phyloP scores from a whole-genome alignment of 2,888 invertebrate genomes.

The Ophion ellenae region DNA sequence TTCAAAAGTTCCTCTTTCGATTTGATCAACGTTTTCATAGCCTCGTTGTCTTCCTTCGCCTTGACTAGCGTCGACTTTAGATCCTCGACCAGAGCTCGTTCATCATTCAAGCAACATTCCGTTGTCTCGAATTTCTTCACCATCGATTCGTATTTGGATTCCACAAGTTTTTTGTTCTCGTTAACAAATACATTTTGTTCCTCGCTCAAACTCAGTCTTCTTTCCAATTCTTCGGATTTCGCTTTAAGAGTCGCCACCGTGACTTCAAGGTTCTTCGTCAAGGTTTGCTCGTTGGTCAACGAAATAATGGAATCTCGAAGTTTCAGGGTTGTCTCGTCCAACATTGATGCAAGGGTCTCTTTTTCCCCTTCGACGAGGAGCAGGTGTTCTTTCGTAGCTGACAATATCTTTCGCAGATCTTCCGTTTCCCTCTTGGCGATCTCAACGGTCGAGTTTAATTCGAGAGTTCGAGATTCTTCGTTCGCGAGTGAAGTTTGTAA shows the following conservation, averaged over 20 bases:
- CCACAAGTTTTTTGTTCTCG: slow-evolving; percentile 57
- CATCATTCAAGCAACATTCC: slow-evolving; percentile 60
- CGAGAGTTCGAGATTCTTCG: slow-evolving; percentile 39
- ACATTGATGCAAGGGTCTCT: slow-evolving; percentile 55
- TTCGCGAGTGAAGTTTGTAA: slow-evolving; percentile 57
- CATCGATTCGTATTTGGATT: slow-evolving; percentile 41
- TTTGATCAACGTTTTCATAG: slow-evolving; percentile 6
- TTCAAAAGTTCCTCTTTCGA: slow-evolving; percentile 28
- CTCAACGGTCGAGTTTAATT: slow-evolving; percentile 19
- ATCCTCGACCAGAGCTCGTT: slow-evolving; percentile 55
- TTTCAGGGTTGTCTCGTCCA: slow-evolving; percentile 39
- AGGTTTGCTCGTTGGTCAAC: slow-evolving; percentile 52
- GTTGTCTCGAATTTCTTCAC: slow-evolving; percentile 60
- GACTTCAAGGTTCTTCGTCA: slow-evolving; percentile 14
- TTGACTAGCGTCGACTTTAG: slow-evolving; percentile 48
- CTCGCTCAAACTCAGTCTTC: slow-evolving; percentile 16
- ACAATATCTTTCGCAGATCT: slow-evolving; percentile 62
- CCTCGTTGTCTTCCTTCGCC: not conserved
- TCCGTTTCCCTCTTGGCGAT: slow-evolving; percentile 53
- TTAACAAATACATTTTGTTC: slow-evolving; percentile 58
- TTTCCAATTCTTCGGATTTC: slow-evolving; percentile 55
- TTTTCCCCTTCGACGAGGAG: slow-evolving; percentile 39
- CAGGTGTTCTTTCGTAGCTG: slow-evolving; percentile 60
- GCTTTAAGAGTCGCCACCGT: slow-evolving; percentile 16
- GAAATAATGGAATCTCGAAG: slow-evolving; percentile 57